Evolutionary conservation across 2,797 vertebrate species (phyloP), one percentile per base, ranked within the genome.

Genomic region (Sebastes minor): DNA sequence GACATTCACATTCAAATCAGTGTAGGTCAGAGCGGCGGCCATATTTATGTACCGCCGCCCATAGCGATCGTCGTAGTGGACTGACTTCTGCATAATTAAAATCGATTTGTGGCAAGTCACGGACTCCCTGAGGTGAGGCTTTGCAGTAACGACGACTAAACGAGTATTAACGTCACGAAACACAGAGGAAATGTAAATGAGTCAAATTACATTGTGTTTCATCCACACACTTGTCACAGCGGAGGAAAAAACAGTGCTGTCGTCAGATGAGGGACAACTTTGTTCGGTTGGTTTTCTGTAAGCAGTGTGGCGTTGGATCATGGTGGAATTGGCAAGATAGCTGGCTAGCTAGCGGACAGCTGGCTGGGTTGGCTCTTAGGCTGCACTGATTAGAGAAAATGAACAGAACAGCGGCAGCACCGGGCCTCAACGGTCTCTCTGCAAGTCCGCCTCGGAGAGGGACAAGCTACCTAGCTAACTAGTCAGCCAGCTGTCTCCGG

Each of bases 91-190:
- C 16, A 20, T 20, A 49, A 49, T 20, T 7, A 49, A 49, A 49
- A 49, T 18, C 18, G 18, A 49, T 0, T 49, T 20, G 46, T 3
- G 8, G 8, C 18, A 0, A 49, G 46, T 49, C 18, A 0, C 46
- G 0, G 46, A 18, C 16, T 18, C 16, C 18, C 46, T 20, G 18
- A 49, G 8, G 0, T 20, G 8, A 49, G 46, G 46, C 20, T 49
- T 49, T 49, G 46, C 46, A 20, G 18, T 49, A 49, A 0, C 8
- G 46, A 49, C 18, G 46, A 20, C 46, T 20, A 20, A 49, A 49
- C 18, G 18, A 49, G 0, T 20, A 20, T 0, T 49, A 0, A 49
- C 0, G 46, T 49, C 4, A 20, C 46, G 8, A 20, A 49, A 49
- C 46, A 49, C 18, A 20, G 18, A 49, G 38, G 5, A 20, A 20